These are phyloP conservation scores for Syngnathoides biaculeatus DNA, from an alignment of 2,113 vertebrate genomes.

Conservation along the genomic window DNA sequence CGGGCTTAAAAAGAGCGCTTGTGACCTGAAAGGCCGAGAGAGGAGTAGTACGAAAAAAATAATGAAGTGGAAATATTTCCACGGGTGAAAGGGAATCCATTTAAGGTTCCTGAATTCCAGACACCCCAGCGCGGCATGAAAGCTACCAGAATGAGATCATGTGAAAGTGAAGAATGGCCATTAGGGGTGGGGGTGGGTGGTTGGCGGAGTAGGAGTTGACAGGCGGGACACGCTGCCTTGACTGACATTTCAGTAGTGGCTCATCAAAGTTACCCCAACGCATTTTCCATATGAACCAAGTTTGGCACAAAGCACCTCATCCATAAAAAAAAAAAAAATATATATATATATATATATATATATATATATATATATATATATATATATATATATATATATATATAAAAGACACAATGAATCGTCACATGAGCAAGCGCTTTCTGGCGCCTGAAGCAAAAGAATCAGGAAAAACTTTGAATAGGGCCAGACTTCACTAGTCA, in stretches of 20 bases:
- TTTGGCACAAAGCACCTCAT: background rate
- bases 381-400: too few relatives aligned
- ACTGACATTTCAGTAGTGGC: constrained; percentile 2
- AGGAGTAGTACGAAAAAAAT: constrained; percentile 31
- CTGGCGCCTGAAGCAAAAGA: background rate
- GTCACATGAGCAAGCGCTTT: background rate
- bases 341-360: too few relatives aligned
- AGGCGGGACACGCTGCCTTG: background rate
- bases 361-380: too few relatives aligned
- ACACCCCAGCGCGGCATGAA: constrained; percentile 28
- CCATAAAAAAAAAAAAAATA: background rate
- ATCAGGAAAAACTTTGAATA: background rate
- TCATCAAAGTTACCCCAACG: background rate
- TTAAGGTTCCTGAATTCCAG: constrained; percentile 42
- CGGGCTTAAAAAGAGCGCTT: constrained; percentile 18
- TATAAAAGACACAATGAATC: background rate
- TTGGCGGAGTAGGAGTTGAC: background rate
- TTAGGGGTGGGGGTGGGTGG: too few relatives aligned
- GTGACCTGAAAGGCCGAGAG: constrained; percentile 28
- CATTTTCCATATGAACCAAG: background rate
- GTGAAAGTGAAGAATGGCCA: constrained; percentile 34
- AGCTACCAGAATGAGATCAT: constrained; percentile 41
- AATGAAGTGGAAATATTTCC: constrained; percentile 25
- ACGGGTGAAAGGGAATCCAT: constrained; percentile 41
- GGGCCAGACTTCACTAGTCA: background rate